A percentile compares a stretch with the other conserved stretches of the same genome.
phyloP scores from a whole-genome alignment of 1,140 invertebrate genomes.

The Steinernema khuongi region DNA sequence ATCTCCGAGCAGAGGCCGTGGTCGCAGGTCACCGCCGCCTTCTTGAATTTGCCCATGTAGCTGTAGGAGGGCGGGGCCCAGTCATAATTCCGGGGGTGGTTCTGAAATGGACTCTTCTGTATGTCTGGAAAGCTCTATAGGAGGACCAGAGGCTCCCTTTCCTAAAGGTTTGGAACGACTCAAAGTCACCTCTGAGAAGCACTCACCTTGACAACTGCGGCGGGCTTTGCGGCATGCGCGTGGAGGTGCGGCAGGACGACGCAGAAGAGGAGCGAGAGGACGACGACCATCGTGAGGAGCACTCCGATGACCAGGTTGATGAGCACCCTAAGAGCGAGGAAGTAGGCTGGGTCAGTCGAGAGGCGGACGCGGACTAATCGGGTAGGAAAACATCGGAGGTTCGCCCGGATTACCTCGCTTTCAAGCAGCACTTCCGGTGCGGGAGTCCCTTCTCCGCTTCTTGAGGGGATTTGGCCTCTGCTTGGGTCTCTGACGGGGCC shows the following conservation, averaged over 20 bases:
- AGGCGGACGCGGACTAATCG: not conserved
- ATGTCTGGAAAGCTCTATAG: not conserved
- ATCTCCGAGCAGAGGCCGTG: conserved; percentile 56
- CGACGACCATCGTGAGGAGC: conserved; percentile 35
- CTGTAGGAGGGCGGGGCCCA: conserved; percentile 47
- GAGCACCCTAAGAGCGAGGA: conserved; percentile 32
- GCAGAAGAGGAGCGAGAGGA: conserved; percentile 32
- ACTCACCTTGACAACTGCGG: conserved; percentile 23
- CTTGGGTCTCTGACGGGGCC: not conserved
- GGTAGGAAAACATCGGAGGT: not conserved
- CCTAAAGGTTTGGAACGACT: conserved; percentile 20
- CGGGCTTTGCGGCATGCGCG: not conserved
- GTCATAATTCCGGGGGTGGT: conserved; percentile 41
- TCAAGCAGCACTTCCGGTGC: not conserved
- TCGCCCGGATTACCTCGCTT: conserved; percentile 3
- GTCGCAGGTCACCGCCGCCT: conserved; percentile 55
- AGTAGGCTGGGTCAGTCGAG: conserved; percentile 2
- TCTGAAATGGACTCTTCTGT: conserved; percentile 37
- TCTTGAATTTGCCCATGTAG: conserved; percentile 46
- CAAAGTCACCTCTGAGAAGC: not conserved
- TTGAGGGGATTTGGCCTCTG: not conserved
- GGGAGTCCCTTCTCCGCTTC: not conserved
- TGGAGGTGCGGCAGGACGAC: conserved; percentile 37
- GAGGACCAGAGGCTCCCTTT: not conserved
- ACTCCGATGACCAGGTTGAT: conserved; percentile 40